Evolutionary conservation across 2,113 vertebrate genomes (phyloP).

Genomic region (Oreochromis aureus): DNA sequence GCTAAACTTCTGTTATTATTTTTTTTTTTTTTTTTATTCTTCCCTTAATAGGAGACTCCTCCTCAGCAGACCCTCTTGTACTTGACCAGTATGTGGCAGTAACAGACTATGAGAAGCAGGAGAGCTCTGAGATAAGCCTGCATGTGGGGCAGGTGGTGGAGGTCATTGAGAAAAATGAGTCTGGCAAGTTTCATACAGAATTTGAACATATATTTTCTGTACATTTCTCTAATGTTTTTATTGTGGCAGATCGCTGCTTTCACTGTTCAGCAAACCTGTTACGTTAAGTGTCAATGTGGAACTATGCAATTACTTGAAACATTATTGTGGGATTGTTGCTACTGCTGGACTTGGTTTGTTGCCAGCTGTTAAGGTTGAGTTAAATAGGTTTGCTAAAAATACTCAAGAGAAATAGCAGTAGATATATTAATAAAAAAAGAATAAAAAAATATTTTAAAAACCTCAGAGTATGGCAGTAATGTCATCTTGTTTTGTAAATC

Average conservation of each 20-base stretch:
- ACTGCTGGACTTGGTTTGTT: not conserved
- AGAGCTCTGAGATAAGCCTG: conserved; percentile 97
- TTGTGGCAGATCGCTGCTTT: not conserved
- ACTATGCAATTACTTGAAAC: not conserved
- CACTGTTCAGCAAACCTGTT: not conserved
- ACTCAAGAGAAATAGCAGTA: not conserved
- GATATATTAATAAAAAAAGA: not conserved
- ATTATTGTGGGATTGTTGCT: not conserved
- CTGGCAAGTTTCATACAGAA: conserved; percentile 71
- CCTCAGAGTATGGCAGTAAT: not conserved
- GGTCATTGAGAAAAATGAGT: conserved; percentile 99
- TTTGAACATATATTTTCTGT: not conserved
- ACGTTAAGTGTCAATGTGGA: not conserved
- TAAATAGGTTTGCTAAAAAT: not conserved
- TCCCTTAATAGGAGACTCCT: conserved; percentile 71
- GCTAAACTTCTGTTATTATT: not conserved
- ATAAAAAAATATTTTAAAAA: not conserved
- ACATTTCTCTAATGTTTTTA: not conserved
- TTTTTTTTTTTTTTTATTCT: not conserved
- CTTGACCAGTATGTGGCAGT: conserved; percentile 96
- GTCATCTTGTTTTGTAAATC: not conserved
- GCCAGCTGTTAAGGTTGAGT: not conserved
- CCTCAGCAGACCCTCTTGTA: conserved; percentile 82
- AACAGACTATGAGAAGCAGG: conserved; percentile 94
- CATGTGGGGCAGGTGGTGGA: conserved; percentile 93